Evolutionary conservation across 2,888 invertebrate genomes (phyloP), one percentile per base, ranked within the genome.

Genomic region (Allacma fusca): DNA sequence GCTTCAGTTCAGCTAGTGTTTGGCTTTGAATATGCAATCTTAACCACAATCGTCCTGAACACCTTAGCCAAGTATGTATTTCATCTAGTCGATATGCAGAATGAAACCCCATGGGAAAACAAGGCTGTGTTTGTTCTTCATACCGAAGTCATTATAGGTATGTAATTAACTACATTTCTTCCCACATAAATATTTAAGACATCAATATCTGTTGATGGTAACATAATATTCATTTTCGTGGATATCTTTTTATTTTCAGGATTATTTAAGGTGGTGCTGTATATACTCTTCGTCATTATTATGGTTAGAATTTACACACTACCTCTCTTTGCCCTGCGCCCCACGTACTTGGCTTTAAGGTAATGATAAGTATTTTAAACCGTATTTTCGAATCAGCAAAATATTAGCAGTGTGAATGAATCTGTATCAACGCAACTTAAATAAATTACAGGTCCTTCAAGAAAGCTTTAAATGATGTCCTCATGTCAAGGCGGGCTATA

Each of bases 291-390:
- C 87, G 95, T 98, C 80, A 91, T 93, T 19, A 94, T 98, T 78
- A 98, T 99, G 98, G 94, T 98, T 50, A 92, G 94, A 86, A 94
- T 98, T 79, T 98, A 98, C 88, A 98, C 98, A 0, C 89, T 99
- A 86, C 99, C 99, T 34, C 89, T 99, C 85, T 99, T 99, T 88
- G 97, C 98, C 50, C 95, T 99, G 88, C 90, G 99, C 82, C 99
- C 99, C 2, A 98, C 99, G 96, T 99, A 99, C 88, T 94, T 98
- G 86, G 96, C 98, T n/a, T 92, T 98, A 89, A 92, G 94, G 92
- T 93, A 86, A 88, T 88, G 62, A n/a, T n/a, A n/a, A n/a, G n/a
- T n/a, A n/a, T n/a, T n/a, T n/a, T n/a, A n/a, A n/a, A n/a, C n/a
- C n/a, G n/a, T n/a, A n/a, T n/a, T n/a, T n/a, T n/a, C n/a, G n/a